Percentiles rank a stretch among this genome's conserved stretches.
Conservation (phyloP, 2,797 vertebrate species). For the Oceanodroma leucorhoa region DNA sequence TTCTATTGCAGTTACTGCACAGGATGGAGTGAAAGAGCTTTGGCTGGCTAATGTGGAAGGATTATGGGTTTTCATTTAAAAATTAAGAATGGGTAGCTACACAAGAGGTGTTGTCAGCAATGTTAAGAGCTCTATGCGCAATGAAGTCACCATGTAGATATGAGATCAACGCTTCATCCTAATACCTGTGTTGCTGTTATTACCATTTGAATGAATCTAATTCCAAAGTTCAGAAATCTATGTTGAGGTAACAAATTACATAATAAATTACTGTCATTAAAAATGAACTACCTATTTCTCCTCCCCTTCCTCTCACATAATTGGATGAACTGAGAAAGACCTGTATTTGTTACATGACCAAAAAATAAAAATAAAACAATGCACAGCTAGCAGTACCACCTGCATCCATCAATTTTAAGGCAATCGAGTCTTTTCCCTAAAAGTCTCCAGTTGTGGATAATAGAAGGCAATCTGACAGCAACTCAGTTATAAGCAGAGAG, state of each 20-base stretch:
- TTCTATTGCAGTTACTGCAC: background rate
- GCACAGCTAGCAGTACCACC: background rate
- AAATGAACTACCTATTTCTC: background rate
- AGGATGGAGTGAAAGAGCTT: background rate
- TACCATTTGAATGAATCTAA: background rate
- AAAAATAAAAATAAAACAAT: background rate
- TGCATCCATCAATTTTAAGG: background rate
- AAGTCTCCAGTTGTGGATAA: background rate
- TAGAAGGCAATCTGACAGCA: background rate
- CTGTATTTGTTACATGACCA: background rate
- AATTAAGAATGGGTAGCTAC: background rate
- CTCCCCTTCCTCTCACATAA: background rate
- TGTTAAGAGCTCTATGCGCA: accelerated
- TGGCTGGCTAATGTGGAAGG: background rate
- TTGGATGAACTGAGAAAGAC: background rate
- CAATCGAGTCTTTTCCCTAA: background rate
- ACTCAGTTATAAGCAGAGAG: background rate
- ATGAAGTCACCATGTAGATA: background rate
- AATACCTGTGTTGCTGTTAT: background rate
- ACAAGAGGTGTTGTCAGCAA: background rate
- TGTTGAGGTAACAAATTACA: background rate
- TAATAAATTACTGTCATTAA: background rate
- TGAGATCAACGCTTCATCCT: background rate
- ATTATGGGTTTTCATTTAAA: background rate
- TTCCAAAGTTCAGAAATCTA: background rate